Evolutionary conservation across 2,888 invertebrate species (phyloP), one percentile per base, ranked within the genome.

Genomic region (Drosophila limbata): DNA sequence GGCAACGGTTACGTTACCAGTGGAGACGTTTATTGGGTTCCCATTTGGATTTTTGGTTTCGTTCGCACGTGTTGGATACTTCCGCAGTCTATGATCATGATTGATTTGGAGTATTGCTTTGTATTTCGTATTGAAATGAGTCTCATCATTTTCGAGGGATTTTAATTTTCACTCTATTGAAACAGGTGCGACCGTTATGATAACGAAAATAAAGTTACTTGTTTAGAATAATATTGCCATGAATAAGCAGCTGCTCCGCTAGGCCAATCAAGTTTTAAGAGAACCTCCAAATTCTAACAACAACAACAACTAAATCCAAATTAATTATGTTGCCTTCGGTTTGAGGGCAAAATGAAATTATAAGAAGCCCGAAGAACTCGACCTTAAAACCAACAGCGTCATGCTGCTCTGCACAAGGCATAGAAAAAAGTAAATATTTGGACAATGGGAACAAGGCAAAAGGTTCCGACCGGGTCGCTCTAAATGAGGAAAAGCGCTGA

Each of bases 361-460:
- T 83, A 78, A 80, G 83, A 78, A 81, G 81, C 81, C 81, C 61
- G n/a, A 11, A 61, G 51, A 61, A 61, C 17, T 65, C 73, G 80
- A 77, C 72, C 79, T 70, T 69, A 79, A 83, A 83, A 81, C 67
- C 66, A 47, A 84, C 84, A 71, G 63, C 81, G 81, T 84, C 84
- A 84, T 85, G 83, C 81, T 73, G 84, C 71, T 82, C 61, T 63
- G 73, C 77, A 40, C 68, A 59, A 44, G 62, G 40, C 68, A 60
- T 37, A 53, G 61, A 61, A 48, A 72, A 77, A 75, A 70, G 69
- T 48, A 85, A 85, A 86, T 84, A 84, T 84, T 84, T 86, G 86
- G 84, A 86, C 86, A 86, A 81, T 84, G 81, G 60, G 73, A 76
- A 81, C 79, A 82, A 84, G 74, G 72, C 77, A 75, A 71, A 66